phyloP scores from a whole-genome alignment of 2,113 vertebrate species.

The Aphelocoma coerulescens region DNA sequence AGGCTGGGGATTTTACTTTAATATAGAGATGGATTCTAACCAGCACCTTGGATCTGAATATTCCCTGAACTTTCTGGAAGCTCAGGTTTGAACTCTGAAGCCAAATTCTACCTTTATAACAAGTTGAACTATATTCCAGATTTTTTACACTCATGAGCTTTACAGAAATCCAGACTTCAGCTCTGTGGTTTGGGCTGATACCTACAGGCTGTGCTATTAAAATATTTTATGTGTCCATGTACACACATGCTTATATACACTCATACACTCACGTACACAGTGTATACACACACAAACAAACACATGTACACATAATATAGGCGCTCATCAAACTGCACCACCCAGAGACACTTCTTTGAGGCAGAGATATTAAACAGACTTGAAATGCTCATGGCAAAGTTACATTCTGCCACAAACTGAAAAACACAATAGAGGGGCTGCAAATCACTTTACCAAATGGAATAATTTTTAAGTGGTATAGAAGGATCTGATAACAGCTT shows the following conservation, averaged over 20 bases:
- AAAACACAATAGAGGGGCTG: not conserved
- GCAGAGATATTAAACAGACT: not conserved
- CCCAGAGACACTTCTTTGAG: not conserved
- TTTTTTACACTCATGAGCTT: not conserved
- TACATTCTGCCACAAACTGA: not conserved
- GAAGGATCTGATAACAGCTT: not conserved
- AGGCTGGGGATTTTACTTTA: not conserved
- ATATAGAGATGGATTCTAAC: not conserved
- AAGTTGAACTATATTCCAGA: constrained; percentile 25
- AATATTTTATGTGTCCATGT: not conserved
- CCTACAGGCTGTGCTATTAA: not conserved
- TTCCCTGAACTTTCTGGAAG: constrained; percentile 23
- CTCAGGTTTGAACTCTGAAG: not conserved
- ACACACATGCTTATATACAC: not conserved
- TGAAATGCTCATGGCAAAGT: not conserved
- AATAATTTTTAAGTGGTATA: not conserved
- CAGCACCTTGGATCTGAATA: not conserved
- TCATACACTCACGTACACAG: fast-evolving
- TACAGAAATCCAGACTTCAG: not conserved
- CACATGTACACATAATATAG: not conserved
- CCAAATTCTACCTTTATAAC: not conserved
- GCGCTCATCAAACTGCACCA: not conserved
- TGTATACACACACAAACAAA: not conserved
- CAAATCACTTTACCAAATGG: constrained; percentile 19
- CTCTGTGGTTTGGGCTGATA: not conserved